Base-by-base conservation (phyloP, 2,113 vertebrate genomes). In the Eclectus roratus region DNA sequence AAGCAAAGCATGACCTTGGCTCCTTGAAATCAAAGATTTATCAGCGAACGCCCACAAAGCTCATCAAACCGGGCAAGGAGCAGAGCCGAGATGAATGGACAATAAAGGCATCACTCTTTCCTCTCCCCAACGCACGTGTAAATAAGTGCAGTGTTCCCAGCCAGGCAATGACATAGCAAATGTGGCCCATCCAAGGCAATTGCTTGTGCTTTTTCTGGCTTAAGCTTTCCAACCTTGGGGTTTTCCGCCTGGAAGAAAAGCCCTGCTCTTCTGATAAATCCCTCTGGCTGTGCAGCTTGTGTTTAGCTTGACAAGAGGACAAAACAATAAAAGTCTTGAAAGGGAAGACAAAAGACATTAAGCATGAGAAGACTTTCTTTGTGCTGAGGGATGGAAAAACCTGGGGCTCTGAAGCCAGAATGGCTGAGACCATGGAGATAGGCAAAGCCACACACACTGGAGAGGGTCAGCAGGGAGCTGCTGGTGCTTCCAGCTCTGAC, bases 21-120 rank as follows among this genome's bases (percentile, higher is more conserved):
- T 83, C 35, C 77, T 60, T 16, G 73, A 56, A 89, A 77, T 55
- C 80, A 68, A 63, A 92, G 79, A 63, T 71, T 76, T 78, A 88
- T 71, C 73, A 46, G 46, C 0, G 0, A 44, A 18, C 0, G 3
- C 69, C 23, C 0, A 0, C 55, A 52, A 49, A 70, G 35, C 73
- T 88, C 79, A 44, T 88, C 66, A 37, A 49, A 50, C 16, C 55
- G 12, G 44, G 29, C 18, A 7, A 64, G 37, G 56, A 74, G 69
- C 3, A 0, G 47, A 56, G 81, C 39, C 1, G 7, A 77, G 43
- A 56, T 41, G 92, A 69, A 93, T 50, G 72, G 77, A 50, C 71
- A 52, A 80, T n/a, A 41, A 93, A 23, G 50, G 39, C 41, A 73
- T 56, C 1, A 4, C 50, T 85, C 71, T 46, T 60, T 20, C 37